These are phyloP conservation scores for Drosophila bipectinata DNA, from an alignment of 1,140 invertebrate genomes.

Conservation along the genomic window DNA sequence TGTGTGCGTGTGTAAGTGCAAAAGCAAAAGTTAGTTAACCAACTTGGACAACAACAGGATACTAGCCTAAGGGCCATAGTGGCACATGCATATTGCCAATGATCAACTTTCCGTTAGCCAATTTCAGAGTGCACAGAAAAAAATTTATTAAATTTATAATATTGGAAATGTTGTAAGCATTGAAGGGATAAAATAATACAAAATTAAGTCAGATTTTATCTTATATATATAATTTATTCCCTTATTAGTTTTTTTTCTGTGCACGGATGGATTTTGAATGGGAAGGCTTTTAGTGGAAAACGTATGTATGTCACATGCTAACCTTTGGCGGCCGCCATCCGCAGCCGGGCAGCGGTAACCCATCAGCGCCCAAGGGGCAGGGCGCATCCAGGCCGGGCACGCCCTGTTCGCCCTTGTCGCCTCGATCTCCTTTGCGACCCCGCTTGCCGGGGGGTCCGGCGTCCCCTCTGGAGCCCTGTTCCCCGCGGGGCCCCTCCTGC, in stretches of 20 bases:
- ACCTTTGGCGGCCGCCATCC: slow-evolving; percentile 96
- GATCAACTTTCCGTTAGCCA: slow-evolving; percentile 48
- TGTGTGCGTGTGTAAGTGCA: slow-evolving; percentile 59
- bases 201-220: too few relatives aligned
- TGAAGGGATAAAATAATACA: too few relatives aligned
- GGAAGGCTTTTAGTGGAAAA: slow-evolving; percentile 18
- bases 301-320: slow-evolving; percentile 74
- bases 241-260: background rate
- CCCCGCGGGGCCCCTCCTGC: slow-evolving; percentile 91
- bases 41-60: slow-evolving; percentile 66
- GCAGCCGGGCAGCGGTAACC: slow-evolving; percentile 96
- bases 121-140: slow-evolving; percentile 31
- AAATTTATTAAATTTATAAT: too few relatives aligned
- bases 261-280: background rate
- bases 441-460: slow-evolving; percentile 93
- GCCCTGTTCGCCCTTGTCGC: slow-evolving; percentile 95
- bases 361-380: slow-evolving; percentile 96
- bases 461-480: slow-evolving; percentile 94
- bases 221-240: too few relatives aligned
- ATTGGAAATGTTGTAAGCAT: too few relatives aligned
- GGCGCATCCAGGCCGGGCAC: slow-evolving; percentile 98
- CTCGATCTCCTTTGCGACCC: slow-evolving; percentile 95
- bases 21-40: slow-evolving; percentile 80
- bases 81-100: slow-evolving; percentile 59
- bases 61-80: slow-evolving; percentile 26